Base-by-base conservation (phyloP, 2,888 invertebrate genomes). In the Hyposoter dolosus region DNA sequence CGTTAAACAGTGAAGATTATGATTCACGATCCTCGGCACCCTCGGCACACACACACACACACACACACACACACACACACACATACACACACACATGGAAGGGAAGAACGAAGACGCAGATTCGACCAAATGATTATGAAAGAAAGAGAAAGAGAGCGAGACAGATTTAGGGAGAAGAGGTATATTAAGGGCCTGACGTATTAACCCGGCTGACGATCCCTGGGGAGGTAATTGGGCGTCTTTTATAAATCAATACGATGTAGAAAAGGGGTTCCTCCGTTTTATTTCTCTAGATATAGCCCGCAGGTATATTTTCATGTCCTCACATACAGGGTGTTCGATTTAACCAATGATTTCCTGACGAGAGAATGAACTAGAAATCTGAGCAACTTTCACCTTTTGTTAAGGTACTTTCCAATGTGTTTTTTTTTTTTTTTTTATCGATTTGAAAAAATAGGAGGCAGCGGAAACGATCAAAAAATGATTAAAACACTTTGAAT, bases 161-260 rank as follows among this genome's bases (percentile, higher is more conserved):
- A 71, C 50, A 82, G 78, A 47, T 56, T 40, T 69, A 69, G 79
- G 81, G 75, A 77, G 72, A 74, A 80, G 69, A 78, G 71, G 65
- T 71, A 84, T 78, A 83, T 72, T 63, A 83, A 82, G 83, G 82
- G 81, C 47, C 74, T 80, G 80, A 85, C 76, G 85, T 83, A 87
- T 85, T 79, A 85, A 83, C 85, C 82, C 75, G 53, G 66, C 86
- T 82, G 74, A 81, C 82, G 86, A 86, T 88, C 86, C 86, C 86
- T 19, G 69, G 84, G 72, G 84, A 84, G 82, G 86, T 88, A 88
- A 88, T 88, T 88, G 86, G 89, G 87, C 90, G 90, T 83, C 86
- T 91, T 91, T 90, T 88, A 90, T 91, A 90, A 92, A 92, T 91
- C 91, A 90, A 91, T 91, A 91, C 88, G 84, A 82, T 72, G 84